A percentile compares a stretch with the other conserved stretches of the same genome.
Evolutionary conservation across 2,888 invertebrate species (phyloP).

Genomic region (Nomada hirtipes): DNA sequence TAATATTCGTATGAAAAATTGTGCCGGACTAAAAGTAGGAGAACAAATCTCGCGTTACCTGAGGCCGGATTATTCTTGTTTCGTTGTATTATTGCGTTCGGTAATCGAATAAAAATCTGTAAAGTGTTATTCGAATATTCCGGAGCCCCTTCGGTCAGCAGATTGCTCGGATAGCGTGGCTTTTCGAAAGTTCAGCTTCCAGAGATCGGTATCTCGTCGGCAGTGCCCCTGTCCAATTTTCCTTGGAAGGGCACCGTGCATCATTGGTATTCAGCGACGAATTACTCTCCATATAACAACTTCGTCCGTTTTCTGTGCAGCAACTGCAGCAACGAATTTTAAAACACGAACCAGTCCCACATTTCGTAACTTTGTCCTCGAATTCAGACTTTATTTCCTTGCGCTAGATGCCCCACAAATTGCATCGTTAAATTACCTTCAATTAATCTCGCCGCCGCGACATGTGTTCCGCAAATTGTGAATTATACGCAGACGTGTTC

Average conservation of each 20-base stretch:
- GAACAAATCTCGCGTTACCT: too few relatives aligned
- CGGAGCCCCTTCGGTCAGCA: not conserved
- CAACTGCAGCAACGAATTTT: slow-evolving; percentile 10
- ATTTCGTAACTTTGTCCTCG: too few relatives aligned
- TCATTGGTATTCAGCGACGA: slow-evolving; percentile 57
- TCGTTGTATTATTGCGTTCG: too few relatives aligned
- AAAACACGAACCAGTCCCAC: not conserved
- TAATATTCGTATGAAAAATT: not conserved
- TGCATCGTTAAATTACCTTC: too few relatives aligned
- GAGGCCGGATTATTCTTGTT: not conserved
- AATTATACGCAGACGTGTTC: too few relatives aligned
- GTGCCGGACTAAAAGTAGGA: not conserved
- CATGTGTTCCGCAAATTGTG: too few relatives aligned
- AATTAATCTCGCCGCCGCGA: too few relatives aligned
- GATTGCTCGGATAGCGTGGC: slow-evolving; percentile 26
- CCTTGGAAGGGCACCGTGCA: slow-evolving; percentile 20
- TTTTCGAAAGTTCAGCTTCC: slow-evolving; percentile 1
- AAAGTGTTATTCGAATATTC: not conserved
- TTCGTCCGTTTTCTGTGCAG: not conserved
- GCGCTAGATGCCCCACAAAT: too few relatives aligned
- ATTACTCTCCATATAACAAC: slow-evolving; percentile 36
- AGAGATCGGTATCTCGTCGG: slow-evolving; percentile 56
- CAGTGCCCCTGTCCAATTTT: slow-evolving; percentile 16
- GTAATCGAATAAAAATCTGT: too few relatives aligned
- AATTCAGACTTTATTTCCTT: not conserved